Base-by-base conservation (phyloP, 2,113 vertebrate species). In the Uria lomvia region DNA sequence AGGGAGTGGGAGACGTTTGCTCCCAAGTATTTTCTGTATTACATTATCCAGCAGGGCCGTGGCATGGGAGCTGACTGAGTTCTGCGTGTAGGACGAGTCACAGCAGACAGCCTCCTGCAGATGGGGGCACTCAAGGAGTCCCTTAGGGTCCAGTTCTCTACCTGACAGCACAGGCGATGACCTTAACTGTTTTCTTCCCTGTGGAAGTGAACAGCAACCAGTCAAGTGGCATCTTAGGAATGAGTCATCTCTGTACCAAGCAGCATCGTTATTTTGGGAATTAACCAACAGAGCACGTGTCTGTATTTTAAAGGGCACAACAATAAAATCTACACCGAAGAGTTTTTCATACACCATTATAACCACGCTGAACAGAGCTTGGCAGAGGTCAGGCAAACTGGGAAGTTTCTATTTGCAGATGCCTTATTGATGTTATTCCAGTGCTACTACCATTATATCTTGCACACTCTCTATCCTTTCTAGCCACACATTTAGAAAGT, bases 401-500 rank as follows among this genome's bases (percentile, higher is more conserved):
- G 23, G 52, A 90, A 62, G 86, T 83, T 92, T 45, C 68, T 76
- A 30, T 63, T 92, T 94, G 88, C 84, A 96, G 93, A 89, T 85
- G 86, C 55, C 50, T 92, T 78, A 66, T 78, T 96, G 78, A 86
- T 93, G 66, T 93, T 82, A 90, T 94, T 97, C 86, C 42, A 87
- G 82, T 29, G 65, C 50, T 92, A 71, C 43, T 88, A 50, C 78
- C 86, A 96, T 92, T 73, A 40, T 81, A 86, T 87, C 87, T 88
- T 86, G 53, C 78, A 86, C 75, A 17, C 38, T 91, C 67, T 86
- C 86, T 94, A 79, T 90, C 91, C 65, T 91, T 97, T 68, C 86
- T 92, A 94, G 85, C 66, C 88, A 94, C 60, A 81, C 84, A 95
- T 94, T 95, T 94, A 93, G 96, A 94, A 97, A 96, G 88, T 49